These are phyloP conservation scores for Cryptoblepharus egeriae DNA, from an alignment of 2,797 vertebrate genomes.

Conservation along the genomic window DNA sequence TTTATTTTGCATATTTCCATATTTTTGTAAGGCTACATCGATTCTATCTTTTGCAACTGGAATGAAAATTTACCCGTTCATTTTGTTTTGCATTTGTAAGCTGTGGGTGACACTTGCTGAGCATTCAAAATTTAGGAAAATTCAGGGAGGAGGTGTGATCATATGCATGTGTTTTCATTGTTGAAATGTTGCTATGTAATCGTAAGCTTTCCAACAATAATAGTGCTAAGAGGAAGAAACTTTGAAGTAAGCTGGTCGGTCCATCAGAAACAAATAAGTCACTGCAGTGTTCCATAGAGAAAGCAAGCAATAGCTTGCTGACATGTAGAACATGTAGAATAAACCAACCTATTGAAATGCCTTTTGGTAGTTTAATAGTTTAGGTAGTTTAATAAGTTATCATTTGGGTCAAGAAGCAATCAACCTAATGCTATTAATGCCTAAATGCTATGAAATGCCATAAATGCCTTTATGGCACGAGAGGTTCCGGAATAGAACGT, in stretches of 20 bases:
- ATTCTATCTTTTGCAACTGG: constrained; percentile 66
- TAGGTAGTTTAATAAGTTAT: background rate
- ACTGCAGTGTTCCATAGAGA: background rate
- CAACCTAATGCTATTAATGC: too few species aligned
- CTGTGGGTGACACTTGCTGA: constrained; percentile 58
- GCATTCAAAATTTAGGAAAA: constrained; percentile 60
- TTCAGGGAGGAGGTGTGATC: constrained; percentile 50
- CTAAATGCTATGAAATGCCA: too few species aligned
- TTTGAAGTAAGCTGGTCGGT: constrained; percentile 8
- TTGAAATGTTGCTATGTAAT: background rate
- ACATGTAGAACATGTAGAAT: background rate
- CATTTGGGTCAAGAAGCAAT: background rate
- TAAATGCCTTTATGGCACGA: too few species aligned
- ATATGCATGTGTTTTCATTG: constrained; percentile 61
- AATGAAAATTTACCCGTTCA: constrained; percentile 71
- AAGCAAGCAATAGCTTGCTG: background rate
- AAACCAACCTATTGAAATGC: background rate
- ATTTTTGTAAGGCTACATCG: constrained; percentile 57
- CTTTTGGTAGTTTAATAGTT: background rate
- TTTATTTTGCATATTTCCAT: constrained; percentile 74
- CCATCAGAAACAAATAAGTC: background rate
- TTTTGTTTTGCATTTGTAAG: constrained; percentile 60
- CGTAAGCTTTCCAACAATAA: background rate
- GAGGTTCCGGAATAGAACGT: too few species aligned
- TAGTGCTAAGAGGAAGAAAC: background rate